A percentile compares a stretch with the other conserved stretches of the same genome.
phyloP scores from a whole-genome alignment of 2,888 invertebrate genomes.

The Sesia bembeciformis region DNA sequence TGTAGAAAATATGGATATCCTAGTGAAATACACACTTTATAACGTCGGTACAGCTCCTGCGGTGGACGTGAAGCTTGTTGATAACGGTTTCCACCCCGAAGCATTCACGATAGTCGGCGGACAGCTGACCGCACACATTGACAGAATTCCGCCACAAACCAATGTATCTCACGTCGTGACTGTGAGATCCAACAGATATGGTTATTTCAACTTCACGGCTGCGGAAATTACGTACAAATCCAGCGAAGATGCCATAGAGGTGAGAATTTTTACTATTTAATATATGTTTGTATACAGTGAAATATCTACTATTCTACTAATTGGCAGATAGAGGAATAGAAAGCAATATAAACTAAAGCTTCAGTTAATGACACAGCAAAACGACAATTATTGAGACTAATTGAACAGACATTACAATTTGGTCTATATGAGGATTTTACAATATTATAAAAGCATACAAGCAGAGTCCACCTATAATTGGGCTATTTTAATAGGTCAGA shows the following conservation, averaged over 20 bases:
- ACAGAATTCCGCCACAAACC: conserved; percentile 92
- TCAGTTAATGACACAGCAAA: too few relatives aligned
- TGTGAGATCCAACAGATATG: conserved; percentile 90
- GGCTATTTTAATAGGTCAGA: too few relatives aligned
- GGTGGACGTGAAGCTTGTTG: conserved; percentile 89
- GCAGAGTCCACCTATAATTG: too few relatives aligned
- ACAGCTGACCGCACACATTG: conserved; percentile 85
- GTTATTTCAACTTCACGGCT: conserved; percentile 97
- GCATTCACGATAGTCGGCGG: conserved; percentile 94
- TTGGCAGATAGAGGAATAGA: too few relatives aligned
- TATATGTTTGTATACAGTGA: too few relatives aligned
- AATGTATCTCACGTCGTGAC: conserved; percentile 97
- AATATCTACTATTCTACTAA: too few relatives aligned
- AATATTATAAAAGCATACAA: too few relatives aligned
- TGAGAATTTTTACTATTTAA: conserved; percentile 31
- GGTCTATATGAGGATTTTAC: too few relatives aligned
- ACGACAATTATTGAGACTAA: too few relatives aligned
- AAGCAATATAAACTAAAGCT: too few relatives aligned
- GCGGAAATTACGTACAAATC: conserved; percentile 93
- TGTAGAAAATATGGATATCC: conserved; percentile 96
- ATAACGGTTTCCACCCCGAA: conserved; percentile 93
- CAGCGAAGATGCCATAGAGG: conserved; percentile 86
- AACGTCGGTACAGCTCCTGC: conserved; percentile 96
- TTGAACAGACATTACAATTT: too few relatives aligned
- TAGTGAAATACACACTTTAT: conserved; percentile 94